phyloP scores from a whole-genome alignment of 2,888 invertebrate species.

The Emmelina monodactyla region DNA sequence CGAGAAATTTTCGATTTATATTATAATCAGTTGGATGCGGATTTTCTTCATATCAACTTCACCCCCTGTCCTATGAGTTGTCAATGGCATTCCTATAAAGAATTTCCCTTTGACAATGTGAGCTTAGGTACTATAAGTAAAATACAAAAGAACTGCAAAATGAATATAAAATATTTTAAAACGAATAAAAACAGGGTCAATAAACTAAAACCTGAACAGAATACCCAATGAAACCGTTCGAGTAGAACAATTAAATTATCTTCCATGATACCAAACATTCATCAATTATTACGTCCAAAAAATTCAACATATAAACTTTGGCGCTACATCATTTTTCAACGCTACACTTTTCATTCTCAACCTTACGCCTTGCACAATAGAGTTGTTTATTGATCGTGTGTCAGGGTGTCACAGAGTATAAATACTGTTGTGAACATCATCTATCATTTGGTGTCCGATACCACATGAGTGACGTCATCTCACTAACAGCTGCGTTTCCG shows the following conservation, averaged over 20 bases:
- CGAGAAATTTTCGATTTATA: conserved; percentile 54
- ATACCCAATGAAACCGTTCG: not conserved
- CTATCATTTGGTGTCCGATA: not conserved
- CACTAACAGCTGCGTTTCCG: conserved; percentile 1
- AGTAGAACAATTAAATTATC: conserved; percentile 3
- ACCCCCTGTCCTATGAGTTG: no score
- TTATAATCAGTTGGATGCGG: conserved; percentile 53
- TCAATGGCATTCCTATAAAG: no score
- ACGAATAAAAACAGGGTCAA: no score
- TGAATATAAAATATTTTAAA: no score
- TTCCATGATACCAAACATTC: not conserved
- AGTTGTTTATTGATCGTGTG: not conserved
- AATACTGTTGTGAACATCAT: not conserved
- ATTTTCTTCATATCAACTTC: no score
- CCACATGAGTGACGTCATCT: conserved; percentile 1
- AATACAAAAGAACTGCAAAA: no score
- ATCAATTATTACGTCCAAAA: not conserved
- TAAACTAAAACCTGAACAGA: no score
- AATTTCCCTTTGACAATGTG: no score
- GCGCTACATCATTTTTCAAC: not conserved
- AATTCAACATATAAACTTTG: not conserved
- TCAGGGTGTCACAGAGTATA: not conserved
- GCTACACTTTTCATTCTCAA: not conserved
- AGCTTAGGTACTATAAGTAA: no score
- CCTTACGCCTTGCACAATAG: not conserved